Percentiles rank a stretch among this genome's conserved stretches.
Conservation (phyloP, 2,797 vertebrate species). For the Numenius phaeopus region DNA sequence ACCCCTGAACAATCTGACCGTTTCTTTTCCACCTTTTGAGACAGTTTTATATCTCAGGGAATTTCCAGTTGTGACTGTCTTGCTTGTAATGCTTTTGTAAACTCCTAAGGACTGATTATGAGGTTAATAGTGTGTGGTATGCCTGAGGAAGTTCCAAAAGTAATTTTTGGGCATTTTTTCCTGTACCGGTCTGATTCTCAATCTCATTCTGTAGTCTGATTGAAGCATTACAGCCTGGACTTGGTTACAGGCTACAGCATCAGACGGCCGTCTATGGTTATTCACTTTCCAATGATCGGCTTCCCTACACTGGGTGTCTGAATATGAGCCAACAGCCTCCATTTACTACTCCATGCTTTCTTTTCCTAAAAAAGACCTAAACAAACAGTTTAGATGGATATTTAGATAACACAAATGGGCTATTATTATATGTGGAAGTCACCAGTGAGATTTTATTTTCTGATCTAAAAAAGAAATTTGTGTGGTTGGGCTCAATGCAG, state of each 20-base stretch:
- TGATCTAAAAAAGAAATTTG: neutral
- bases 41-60: neutral
- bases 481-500: neutral
- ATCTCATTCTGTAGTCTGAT: neutral
- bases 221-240: neutral
- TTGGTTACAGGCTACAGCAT: neutral
- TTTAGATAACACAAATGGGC: neutral
- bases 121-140: neutral
- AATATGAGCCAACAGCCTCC: neutral
- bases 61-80: neutral
- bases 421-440: neutral
- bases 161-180: neutral
- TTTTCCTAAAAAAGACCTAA: neutral
- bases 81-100: neutral
- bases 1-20: neutral
- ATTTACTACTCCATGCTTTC: neutral
- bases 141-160: neutral
- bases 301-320: neutral
- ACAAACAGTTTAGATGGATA: neutral
- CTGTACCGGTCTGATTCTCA: neutral
- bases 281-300: neutral
- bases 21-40: neutral
- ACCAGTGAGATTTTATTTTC: neutral
- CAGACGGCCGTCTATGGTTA: fast-evolving
- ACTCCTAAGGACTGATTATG: neutral